Percentiles rank a stretch among this genome's conserved stretches.
phyloP scores from a whole-genome alignment of 2,888 invertebrate genomes.

The Beris chalybata region DNA sequence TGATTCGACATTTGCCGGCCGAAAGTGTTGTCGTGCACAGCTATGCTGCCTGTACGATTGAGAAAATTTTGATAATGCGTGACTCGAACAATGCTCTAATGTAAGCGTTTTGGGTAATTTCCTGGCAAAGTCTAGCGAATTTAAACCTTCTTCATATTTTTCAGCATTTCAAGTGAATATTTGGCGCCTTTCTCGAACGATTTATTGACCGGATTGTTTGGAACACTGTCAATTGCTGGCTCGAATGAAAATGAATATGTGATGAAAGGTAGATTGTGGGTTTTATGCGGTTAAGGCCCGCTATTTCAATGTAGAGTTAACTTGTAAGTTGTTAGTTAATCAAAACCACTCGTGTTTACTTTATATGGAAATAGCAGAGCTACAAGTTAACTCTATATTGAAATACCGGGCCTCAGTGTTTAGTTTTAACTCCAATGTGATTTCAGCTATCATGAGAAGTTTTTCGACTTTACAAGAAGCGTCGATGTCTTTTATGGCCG shows the following conservation, averaged over 20 bases:
- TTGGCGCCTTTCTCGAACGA: slow-evolving; percentile 69
- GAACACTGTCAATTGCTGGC: slow-evolving; percentile 69
- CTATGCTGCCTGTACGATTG: slow-evolving; percentile 90
- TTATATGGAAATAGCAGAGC: slow-evolving; percentile 50
- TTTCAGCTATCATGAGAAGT: slow-evolving; percentile 80
- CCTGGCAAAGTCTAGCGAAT: background rate
- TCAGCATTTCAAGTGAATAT: slow-evolving; percentile 63
- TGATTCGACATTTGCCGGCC: slow-evolving; percentile 76
- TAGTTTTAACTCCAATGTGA: background rate
- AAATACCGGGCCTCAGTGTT: too few species aligned
- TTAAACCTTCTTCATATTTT: slow-evolving; percentile 42
- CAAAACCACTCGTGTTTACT: slow-evolving; percentile 33
- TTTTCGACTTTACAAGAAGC: slow-evolving; percentile 79
- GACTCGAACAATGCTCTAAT: slow-evolving; percentile 61
- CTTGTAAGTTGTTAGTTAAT: too few species aligned
- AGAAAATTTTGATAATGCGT: slow-evolving; percentile 81
- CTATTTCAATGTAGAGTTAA: too few species aligned
- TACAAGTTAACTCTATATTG: too few species aligned
- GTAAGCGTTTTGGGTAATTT: slow-evolving; percentile 54
- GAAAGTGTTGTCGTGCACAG: slow-evolving; percentile 88
- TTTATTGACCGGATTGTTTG: slow-evolving; percentile 76
- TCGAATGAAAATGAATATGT: slow-evolving; percentile 95
- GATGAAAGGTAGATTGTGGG: slow-evolving; percentile 70
- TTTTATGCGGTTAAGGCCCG: slow-evolving; percentile 10
- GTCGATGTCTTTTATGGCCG: slow-evolving; percentile 76